Percentiles rank a stretch among this genome's conserved stretches.
These are phyloP conservation scores for Macquaria australasica DNA, from an alignment of 2,113 vertebrate species.

Conservation along the genomic window DNA sequence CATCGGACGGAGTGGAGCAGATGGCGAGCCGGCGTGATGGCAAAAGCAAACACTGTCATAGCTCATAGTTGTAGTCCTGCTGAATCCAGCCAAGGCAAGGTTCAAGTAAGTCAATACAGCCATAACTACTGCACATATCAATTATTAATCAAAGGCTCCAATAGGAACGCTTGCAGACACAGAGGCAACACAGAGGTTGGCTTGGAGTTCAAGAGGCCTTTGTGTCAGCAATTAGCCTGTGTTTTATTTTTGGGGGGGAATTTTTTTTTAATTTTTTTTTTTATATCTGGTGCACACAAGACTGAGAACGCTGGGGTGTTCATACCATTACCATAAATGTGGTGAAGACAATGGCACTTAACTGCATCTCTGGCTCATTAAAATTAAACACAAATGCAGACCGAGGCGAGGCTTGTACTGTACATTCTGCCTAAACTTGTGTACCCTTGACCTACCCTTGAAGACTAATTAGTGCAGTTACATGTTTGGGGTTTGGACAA, in stretches of 20 bases:
- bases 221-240: neutral
- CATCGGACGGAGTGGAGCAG: slow-evolving; percentile 14
- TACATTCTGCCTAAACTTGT: neutral
- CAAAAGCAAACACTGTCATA: slow-evolving; percentile 39
- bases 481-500: neutral
- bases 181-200: neutral
- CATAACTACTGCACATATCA: slow-evolving; percentile 32
- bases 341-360: neutral
- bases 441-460: no score
- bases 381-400: neutral
- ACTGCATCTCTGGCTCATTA: neutral
- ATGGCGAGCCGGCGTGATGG: neutral
- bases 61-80: slow-evolving; percentile 32
- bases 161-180: neutral
- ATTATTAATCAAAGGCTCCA: slow-evolving; percentile 53
- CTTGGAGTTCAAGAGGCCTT: neutral
- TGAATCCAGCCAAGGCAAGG: slow-evolving; percentile 53
- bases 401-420: neutral
- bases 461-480: no score
- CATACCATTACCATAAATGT: neutral
- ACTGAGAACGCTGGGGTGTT: neutral
- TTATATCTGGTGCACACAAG: neutral
- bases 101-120: slow-evolving; percentile 46
- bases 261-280: neutral
- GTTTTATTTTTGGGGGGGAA: no score